Conservation (phyloP, 2,797 vertebrate genomes). For the Channa striata region DNA sequence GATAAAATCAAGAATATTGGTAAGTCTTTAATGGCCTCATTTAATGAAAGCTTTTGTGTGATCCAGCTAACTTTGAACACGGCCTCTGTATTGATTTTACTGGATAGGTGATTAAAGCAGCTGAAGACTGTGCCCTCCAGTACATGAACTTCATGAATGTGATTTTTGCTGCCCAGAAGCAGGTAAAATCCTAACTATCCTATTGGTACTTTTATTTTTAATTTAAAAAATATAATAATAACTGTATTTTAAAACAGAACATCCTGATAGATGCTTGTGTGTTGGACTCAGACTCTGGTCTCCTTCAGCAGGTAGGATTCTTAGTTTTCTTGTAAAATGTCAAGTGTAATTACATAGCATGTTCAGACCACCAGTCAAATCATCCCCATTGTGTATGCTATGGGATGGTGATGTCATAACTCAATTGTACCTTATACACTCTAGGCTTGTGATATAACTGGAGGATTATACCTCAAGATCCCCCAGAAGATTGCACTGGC, state of each 20-base stretch:
- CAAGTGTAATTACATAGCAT: neutral
- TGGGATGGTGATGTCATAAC: neutral
- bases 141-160: slow-evolving; percentile 99
- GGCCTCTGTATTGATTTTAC: slow-evolving; percentile 18
- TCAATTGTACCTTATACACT: too few relatives aligned
- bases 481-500: slow-evolving; percentile 92
- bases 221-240: neutral
- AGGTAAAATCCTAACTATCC: slow-evolving; percentile 87
- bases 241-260: slow-evolving; percentile 81
- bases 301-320: slow-evolving; percentile 92
- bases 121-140: slow-evolving; percentile 93
- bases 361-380: neutral
- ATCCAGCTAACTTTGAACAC: neutral
- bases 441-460: slow-evolving; percentile 97
- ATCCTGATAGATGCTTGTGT: slow-evolving; percentile 98
- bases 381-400: too few relatives aligned
- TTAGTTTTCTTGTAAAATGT: neutral
- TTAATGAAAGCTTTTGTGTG: neutral
- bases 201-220: neutral
- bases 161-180: slow-evolving; percentile 97
- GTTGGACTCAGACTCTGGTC: slow-evolving; percentile 93
- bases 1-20: slow-evolving; percentile 95
- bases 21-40: slow-evolving; percentile 70
- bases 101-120: slow-evolving; percentile 94
- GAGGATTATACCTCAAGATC: slow-evolving; percentile 95